Evolutionary conservation across 1,140 invertebrate genomes (phyloP), one percentile per base, ranked within the genome.

Genomic region (Rhopalosiphum maidis): DNA sequence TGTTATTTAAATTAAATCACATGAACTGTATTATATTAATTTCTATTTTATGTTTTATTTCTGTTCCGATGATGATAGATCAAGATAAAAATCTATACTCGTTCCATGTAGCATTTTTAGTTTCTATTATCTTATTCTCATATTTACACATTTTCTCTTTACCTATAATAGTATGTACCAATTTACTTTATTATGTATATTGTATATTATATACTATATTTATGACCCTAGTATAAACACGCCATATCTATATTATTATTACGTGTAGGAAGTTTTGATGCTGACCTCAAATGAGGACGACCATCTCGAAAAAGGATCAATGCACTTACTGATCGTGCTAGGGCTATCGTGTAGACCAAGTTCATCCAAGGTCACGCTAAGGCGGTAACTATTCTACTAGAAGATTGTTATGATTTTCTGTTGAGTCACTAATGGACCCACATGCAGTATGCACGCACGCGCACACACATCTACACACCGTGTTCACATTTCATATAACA

Each of bases 291-390:
- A 83, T 54, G 91, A 92, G 68, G 82, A 92, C 91, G 91, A 54
- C 30, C 82, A n/a, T 91, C 68, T 77, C 35, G 88, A n/a, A 51
- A 92, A 51, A 92, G 35, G 91, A 92, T 92, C 91, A 92, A 92
- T 37, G 91, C 77, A 92, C 91, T 85, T 51, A 48, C 77, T 21
- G 43, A 51, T 92, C 91, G 91, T 92, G 77, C 91, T 23, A 41
- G 91, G 77, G 68, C 91, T 30, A 54, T 54, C 35, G 77, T 85
- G 91, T 46, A 51, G 82, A 60, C 91, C 91, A 92, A 83, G 91
- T 92, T 92, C 91, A 92, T 83, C 48, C 91, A 92, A 92, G 91
- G 91, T 83, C 91, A 83, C 82, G n/a, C 35, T 54, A 30, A 82
- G 82, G 48, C 82, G 91, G 68, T 82, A 51, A 91, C 60, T 43